Evolutionary conservation across 2,888 invertebrate species (phyloP).

Genomic region (Coelopa pilipes): DNA sequence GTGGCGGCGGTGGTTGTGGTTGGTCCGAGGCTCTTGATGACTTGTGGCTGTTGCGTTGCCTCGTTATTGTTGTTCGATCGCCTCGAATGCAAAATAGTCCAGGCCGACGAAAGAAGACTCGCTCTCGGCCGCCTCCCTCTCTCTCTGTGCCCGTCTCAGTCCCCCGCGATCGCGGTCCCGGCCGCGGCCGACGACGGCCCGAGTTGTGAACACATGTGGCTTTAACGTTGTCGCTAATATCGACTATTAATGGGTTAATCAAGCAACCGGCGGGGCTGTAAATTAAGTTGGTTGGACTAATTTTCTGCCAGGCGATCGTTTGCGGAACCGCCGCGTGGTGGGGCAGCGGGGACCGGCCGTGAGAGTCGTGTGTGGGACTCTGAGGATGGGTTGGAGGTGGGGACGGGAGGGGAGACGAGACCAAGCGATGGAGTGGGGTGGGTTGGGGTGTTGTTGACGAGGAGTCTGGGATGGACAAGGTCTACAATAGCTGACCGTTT

Average conservation of each 20-base stretch:
- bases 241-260: constrained; percentile 34
- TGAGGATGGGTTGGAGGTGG: not conserved
- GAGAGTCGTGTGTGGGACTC: not conserved
- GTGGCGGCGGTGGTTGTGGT: constrained; percentile 30
- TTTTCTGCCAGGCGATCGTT: constrained; percentile 23
- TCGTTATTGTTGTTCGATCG: too few relatives aligned
- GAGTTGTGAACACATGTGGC: constrained; percentile 36
- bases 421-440: too few relatives aligned
- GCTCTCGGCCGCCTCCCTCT: not conserved
- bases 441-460: not conserved
- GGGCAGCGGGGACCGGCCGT: not conserved
- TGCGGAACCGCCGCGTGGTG: not conserved
- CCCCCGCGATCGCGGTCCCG: constrained; percentile 30
- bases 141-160: constrained; percentile 25
- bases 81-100: constrained; percentile 14
- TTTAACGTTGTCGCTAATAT: constrained; percentile 35
- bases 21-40: constrained; percentile 15
- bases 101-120: not conserved
- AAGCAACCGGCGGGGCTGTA: constrained; percentile 31
- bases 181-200: constrained; percentile 3
- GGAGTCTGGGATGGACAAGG: too few relatives aligned
- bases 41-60: not conserved
- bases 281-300: constrained; percentile 31
- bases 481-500: too few relatives aligned
- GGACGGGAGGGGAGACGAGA: not conserved